Percentiles rank a stretch among this genome's conserved stretches.
These are phyloP conservation scores for Drosophila lacertosa DNA, from an alignment of 1,140 invertebrate genomes.

Conservation along the genomic window DNA sequence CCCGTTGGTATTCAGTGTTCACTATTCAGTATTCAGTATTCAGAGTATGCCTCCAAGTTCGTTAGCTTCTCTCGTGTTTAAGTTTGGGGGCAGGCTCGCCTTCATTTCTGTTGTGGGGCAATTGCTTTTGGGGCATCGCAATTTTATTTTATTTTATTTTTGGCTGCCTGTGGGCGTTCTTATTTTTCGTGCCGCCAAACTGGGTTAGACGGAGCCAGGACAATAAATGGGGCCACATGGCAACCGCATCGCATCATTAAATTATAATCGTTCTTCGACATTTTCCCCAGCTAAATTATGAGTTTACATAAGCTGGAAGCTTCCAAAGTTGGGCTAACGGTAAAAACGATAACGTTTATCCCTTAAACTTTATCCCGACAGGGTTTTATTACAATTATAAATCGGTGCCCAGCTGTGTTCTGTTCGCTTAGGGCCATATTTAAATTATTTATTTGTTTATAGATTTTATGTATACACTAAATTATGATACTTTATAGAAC, in stretches of 20 bases:
- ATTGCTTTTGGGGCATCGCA: constrained; percentile 56
- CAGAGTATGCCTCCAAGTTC: constrained; percentile 72
- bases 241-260: constrained; percentile 18
- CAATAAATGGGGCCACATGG: constrained; percentile 9
- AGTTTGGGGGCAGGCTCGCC: constrained; percentile 51
- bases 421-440: neutral
- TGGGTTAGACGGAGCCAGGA: constrained; percentile 14
- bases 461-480: neutral
- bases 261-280: constrained; percentile 5
- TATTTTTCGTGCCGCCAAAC: constrained; percentile 22
- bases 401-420: neutral
- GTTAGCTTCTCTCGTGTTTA: constrained; percentile 57
- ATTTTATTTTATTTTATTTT: constrained; percentile 1
- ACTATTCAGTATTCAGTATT: constrained; percentile 21
- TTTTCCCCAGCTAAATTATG: neutral
- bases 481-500: too few species aligned
- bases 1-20: constrained; percentile 70
- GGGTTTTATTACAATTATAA: neutral
- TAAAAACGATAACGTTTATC: neutral
- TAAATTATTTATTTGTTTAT: neutral
- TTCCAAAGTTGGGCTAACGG: too few species aligned
- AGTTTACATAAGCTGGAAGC: neutral
- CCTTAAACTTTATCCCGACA: neutral
- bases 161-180: constrained; percentile 25
- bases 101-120: constrained; percentile 67